Conservation (phyloP, 53 echinoderm and acorn worm genomes). For the Astropecten irregularis region DNA sequence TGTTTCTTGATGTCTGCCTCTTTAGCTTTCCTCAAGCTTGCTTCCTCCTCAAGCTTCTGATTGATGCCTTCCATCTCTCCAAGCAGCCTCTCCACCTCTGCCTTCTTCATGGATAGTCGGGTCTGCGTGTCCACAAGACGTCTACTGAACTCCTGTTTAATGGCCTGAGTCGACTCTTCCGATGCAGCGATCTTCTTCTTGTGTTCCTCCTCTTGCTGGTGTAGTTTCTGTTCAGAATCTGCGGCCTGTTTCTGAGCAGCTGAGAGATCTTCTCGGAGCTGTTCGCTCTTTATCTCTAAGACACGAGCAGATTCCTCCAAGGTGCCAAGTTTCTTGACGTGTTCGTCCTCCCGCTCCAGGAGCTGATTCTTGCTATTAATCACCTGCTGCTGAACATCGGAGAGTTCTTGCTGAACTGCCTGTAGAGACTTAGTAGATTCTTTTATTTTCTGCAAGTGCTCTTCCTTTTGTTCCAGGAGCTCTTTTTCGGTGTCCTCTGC, state of each 20-base stretch:
- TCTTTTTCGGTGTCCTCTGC: not conserved
- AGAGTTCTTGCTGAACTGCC: not conserved
- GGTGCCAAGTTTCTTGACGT: not conserved
- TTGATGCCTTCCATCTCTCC: slow-evolving; percentile 24
- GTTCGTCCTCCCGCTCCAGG: not conserved
- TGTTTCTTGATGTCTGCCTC: slow-evolving; percentile 17
- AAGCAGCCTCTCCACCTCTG: slow-evolving; percentile 51
- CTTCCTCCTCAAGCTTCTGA: slow-evolving; percentile 40
- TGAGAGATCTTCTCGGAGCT: slow-evolving; percentile 30
- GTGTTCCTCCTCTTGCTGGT: slow-evolving; percentile 33
- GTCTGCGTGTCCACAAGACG: slow-evolving; percentile 90
- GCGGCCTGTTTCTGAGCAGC: slow-evolving; percentile 43
- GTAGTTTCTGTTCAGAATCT: slow-evolving; percentile 27
- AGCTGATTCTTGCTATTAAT: not conserved
- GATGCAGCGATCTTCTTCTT: slow-evolving; percentile 49
- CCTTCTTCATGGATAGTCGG: slow-evolving; percentile 67
- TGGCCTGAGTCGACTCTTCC: slow-evolving; percentile 68
- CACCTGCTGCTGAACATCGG: not conserved
- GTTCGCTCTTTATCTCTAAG: slow-evolving; percentile 22
- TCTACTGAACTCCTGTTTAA: slow-evolving; percentile 83
- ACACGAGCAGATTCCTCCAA: slow-evolving; percentile 16
- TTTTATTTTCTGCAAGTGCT: slow-evolving; percentile 9
- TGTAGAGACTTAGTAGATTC: slow-evolving; percentile 55
- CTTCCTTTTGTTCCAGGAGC: not conserved
- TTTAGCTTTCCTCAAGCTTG: slow-evolving; percentile 3